A percentile compares a stretch with the other conserved stretches of the same genome.
phyloP scores from a whole-genome alignment of 2,113 vertebrate species.

The Lethenteron camtschaticum region DNA sequence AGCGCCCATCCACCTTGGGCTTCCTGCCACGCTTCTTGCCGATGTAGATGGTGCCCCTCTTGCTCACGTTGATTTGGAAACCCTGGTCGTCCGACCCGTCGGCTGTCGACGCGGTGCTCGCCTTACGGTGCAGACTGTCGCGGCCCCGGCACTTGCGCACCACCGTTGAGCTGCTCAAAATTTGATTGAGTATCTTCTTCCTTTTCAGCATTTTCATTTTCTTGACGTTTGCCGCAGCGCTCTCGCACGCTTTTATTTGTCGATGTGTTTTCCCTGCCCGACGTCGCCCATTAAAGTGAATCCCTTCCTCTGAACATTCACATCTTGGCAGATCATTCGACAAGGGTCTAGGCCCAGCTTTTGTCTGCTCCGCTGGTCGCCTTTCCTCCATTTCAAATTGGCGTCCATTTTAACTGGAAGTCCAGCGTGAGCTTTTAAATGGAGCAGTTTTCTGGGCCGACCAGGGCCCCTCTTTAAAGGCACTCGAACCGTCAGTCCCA shows the following conservation, averaged over 20 bases:
- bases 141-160: no score
- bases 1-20: neutral
- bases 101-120: neutral
- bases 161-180: slow-evolving; percentile 27
- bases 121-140: no score
- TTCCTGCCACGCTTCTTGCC: slow-evolving; percentile 6
- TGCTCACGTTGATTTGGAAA: slow-evolving; percentile 6
- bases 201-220: slow-evolving; percentile 4
- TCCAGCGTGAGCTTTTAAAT: no score
- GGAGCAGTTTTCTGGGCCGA: slow-evolving; percentile 69
- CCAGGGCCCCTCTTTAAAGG: slow-evolving; percentile 90
- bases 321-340: no score
- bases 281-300: no score
- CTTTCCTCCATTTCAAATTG: no score
- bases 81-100: neutral
- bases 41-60: slow-evolving; percentile 4
- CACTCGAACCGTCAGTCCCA: slow-evolving; percentile 87
- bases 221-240: neutral
- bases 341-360: no score
- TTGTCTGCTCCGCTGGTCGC: no score
- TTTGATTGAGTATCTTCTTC: neutral
- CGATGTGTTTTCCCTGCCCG: no score
- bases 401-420: no score
- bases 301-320: no score
- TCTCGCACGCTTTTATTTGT: no score